Evolutionary conservation across 2,888 invertebrate genomes (phyloP), one percentile per base, ranked within the genome.

Genomic region (Orthonevra nobilis): DNA sequence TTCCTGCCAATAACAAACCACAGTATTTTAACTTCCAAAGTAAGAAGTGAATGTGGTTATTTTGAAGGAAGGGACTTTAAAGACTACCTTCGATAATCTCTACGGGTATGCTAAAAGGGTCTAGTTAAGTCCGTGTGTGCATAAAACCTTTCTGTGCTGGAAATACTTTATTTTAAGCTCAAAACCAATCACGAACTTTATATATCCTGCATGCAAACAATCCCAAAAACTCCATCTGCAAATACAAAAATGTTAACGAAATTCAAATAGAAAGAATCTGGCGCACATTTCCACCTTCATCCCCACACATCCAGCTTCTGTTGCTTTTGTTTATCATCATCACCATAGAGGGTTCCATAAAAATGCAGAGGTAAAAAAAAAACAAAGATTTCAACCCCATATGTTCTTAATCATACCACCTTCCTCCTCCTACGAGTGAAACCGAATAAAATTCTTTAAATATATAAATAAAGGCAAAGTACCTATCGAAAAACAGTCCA

Each of bases 191-290:
- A 73, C 17, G 10, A 66, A 72, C 66, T 79, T 61, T 66, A 46
- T n/a, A n/a, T 46, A 66, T 79, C 66, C 72, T 34, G 32, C 44
- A 61, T 48, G 66, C 52, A 61, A 77, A 72, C 72, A 79, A 79
- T 19, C 52, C 54, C 54, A 44, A 54, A 64, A 77, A 66, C 54
- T 63, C 61, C 63, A 70, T 77, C 46, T 73, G 79, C 61, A 79
- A 72, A 79, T 68, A 61, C 54, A 12, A 48, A 44, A 79, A 66
- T 66, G 26, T 66, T 79, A 79, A 79, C 79, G 79, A 79, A 79
- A 73, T 73, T 68, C 79, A 79, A 79, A 79, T 61, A 79, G 48
- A 79, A 72, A 72, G 36, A 58, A 46, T 50, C 38, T 60, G 40
- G 26, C 58, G 50, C 52, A 32, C 34, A 56, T 38, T 14, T 23